A percentile compares a stretch with the other conserved stretches of the same genome.
phyloP scores from a whole-genome alignment of 1,140 invertebrate species.

The Luehdorfia chinensis region DNA sequence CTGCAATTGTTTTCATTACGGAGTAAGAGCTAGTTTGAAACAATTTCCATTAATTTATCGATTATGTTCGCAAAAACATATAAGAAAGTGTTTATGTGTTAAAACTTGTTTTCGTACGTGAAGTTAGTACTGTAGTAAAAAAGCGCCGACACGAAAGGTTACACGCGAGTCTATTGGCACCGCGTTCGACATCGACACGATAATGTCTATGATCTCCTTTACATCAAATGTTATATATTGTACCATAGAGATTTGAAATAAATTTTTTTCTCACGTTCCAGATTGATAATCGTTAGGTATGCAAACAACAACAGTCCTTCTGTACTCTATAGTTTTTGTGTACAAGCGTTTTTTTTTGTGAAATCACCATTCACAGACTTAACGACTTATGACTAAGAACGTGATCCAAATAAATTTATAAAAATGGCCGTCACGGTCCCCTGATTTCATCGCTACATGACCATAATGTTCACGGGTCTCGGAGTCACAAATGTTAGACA shows the following conservation, averaged over 20 bases:
- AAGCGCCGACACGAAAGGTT: slow-evolving; percentile 2
- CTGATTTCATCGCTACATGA: slow-evolving; percentile 61
- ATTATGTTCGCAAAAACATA: too few species aligned
- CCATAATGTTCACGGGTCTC: slow-evolving; percentile 59
- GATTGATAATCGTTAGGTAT: slow-evolving; percentile 43
- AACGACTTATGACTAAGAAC: slow-evolving; percentile 66
- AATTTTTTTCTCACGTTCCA: slow-evolving; percentile 56
- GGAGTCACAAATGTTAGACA: slow-evolving; percentile 52
- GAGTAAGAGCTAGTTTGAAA: too few species aligned
- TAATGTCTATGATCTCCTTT: too few species aligned
- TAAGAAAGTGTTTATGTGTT: too few species aligned
- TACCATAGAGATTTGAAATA: background rate
- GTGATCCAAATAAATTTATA: slow-evolving; percentile 63
- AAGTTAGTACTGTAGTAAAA: too few species aligned
- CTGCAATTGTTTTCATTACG: too few species aligned
- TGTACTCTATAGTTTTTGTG: slow-evolving; percentile 44
- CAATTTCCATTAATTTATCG: too few species aligned
- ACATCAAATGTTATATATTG: too few species aligned
- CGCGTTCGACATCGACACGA: background rate
- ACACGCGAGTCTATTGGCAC: slow-evolving; percentile 5
- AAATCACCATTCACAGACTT: slow-evolving; percentile 53
- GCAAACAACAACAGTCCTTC: slow-evolving; percentile 55
- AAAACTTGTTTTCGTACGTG: too few species aligned
- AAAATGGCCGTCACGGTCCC: slow-evolving; percentile 39
- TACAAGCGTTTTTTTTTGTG: slow-evolving; percentile 52